These are phyloP conservation scores for Xiphophorus birchmanni DNA, from an alignment of 2,797 vertebrate species.

Conservation along the genomic window DNA sequence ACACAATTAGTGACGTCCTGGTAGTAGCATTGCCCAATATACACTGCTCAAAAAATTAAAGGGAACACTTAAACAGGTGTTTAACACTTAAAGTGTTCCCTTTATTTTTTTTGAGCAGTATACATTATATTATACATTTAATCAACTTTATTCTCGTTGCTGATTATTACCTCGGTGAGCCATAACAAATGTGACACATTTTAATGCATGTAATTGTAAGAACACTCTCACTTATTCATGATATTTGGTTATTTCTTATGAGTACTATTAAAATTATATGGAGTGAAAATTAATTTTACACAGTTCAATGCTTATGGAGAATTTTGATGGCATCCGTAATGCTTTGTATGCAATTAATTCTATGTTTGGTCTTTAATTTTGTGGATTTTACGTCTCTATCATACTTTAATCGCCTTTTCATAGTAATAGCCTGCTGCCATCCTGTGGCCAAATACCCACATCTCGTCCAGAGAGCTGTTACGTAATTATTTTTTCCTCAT, in stretches of 20 bases:
- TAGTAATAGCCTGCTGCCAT: conserved; percentile 24
- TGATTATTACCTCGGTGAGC: no score
- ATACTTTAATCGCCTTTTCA: not conserved
- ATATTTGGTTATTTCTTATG: not conserved
- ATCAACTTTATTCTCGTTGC: no score
- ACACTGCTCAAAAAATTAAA: no score
- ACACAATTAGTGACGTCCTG: no score
- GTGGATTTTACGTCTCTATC: not conserved
- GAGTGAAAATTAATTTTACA: not conserved
- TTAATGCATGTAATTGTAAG: not conserved
- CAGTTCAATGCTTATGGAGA: no score
- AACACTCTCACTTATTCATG: not conserved
- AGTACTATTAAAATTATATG: not conserved
- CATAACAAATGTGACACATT: not conserved
- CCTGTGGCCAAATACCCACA: conserved; percentile 26
- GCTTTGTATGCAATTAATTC: not conserved
- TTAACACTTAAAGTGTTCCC: no score
- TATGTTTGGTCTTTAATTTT: not conserved
- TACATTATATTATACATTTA: no score
- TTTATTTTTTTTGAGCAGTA: no score
- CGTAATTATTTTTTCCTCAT: not conserved
- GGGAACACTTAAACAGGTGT: no score
- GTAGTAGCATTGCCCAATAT: no score
- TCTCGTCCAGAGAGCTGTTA: not conserved
- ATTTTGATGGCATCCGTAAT: not conserved